Conservation (phyloP, 2,888 invertebrate species). For the Agrochola litura region DNA sequence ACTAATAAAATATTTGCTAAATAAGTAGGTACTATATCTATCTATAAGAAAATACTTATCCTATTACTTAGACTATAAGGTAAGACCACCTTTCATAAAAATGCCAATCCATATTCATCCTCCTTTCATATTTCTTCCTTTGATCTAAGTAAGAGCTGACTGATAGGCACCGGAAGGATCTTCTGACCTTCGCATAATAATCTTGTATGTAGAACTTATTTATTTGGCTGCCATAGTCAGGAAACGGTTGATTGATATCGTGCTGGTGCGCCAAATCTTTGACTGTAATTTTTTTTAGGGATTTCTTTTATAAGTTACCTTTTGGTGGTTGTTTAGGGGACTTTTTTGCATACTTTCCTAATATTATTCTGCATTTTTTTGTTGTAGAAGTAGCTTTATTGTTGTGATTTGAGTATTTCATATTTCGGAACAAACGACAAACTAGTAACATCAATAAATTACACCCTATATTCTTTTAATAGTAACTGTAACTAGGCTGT, state of each 20-base stretch:
- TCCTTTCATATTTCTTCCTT: conserved; percentile 41
- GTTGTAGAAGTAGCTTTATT: neutral
- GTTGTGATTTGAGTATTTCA: too few species aligned
- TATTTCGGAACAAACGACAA: neutral
- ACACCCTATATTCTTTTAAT: too few species aligned
- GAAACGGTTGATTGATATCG: conserved; percentile 52
- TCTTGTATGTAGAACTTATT: conserved; percentile 36
- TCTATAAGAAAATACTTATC: neutral
- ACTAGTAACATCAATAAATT: neutral
- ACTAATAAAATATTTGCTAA: neutral
- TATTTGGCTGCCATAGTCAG: conserved; percentile 30
- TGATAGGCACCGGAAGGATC: conserved; percentile 46
- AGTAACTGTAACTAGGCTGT: too few species aligned
- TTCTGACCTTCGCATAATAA: conserved; percentile 33
- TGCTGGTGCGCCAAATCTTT: conserved; percentile 20
- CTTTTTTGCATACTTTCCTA: neutral
- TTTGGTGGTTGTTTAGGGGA: neutral
- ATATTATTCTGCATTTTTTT: neutral
- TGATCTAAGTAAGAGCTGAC: conserved; percentile 35
- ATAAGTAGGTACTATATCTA: neutral
- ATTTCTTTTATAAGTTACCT: neutral
- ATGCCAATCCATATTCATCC: neutral
- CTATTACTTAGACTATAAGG: neutral
- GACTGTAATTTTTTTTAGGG: conserved; percentile 3
- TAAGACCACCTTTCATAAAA: conserved; percentile 9